Evolutionary conservation across 2,888 invertebrate genomes (phyloP).

Genomic region (Nematopogon swammerdamellus): DNA sequence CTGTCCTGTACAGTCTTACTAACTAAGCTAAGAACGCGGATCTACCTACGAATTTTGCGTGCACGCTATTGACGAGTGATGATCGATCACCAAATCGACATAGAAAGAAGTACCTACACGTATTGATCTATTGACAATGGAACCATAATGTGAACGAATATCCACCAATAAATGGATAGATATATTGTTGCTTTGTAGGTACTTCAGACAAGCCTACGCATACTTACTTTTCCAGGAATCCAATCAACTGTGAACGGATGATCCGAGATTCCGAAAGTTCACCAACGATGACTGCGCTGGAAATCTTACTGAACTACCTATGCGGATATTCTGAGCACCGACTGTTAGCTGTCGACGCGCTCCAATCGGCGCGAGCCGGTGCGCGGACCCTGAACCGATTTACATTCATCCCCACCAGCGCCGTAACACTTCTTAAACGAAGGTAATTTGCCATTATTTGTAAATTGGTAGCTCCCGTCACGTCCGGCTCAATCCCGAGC

Average conservation of each 20-base stretch:
- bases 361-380: neutral
- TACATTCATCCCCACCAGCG: constrained; percentile 51
- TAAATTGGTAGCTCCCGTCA: constrained; percentile 47
- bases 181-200: too few relatives aligned
- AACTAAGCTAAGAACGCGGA: too few relatives aligned
- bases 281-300: neutral
- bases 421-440: constrained; percentile 54
- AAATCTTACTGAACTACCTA: neutral
- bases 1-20: too few relatives aligned
- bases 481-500: constrained; percentile 39
- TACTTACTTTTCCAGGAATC: neutral
- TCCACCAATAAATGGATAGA: too few relatives aligned
- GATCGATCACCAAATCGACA: too few relatives aligned
- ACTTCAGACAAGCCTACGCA: neutral
- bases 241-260: too few relatives aligned
- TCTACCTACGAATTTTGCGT: too few relatives aligned
- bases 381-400: constrained; percentile 43
- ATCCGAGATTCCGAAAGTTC: too few relatives aligned
- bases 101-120: too few relatives aligned
- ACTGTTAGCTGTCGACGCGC: neutral
- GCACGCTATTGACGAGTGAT: too few relatives aligned
- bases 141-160: too few relatives aligned
- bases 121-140: too few relatives aligned
- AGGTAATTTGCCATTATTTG: constrained; percentile 56
- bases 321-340: neutral